Evolutionary conservation across 2,797 vertebrate genomes (phyloP).

Genomic region (Dicrostonyx torquatus): DNA sequence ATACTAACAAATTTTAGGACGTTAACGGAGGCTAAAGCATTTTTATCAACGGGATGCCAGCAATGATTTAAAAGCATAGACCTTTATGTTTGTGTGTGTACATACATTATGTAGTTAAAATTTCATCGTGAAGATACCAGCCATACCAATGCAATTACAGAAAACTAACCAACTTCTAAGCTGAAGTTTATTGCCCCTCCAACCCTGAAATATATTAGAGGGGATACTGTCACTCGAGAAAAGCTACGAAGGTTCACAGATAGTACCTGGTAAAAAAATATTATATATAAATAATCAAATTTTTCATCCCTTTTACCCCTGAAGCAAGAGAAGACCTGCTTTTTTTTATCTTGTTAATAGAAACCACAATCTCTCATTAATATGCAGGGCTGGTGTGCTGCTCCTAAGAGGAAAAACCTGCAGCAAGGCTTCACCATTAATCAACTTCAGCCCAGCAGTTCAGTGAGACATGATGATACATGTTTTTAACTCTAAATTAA

Average conservation of each 20-base stretch:
- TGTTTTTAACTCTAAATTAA: slow-evolving; percentile 99
- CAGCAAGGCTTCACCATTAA: slow-evolving; percentile 99
- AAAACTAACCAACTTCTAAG: slow-evolving; percentile 86
- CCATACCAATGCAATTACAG: slow-evolving; percentile 80
- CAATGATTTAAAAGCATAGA: slow-evolving; percentile 81
- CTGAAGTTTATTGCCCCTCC: slow-evolving; percentile 84
- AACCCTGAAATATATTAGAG: slow-evolving; percentile 81
- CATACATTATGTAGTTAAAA: slow-evolving; percentile 81
- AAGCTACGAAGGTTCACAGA: slow-evolving; percentile 93
- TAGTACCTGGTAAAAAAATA: slow-evolving; percentile 96
- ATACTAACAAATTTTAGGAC: slow-evolving; percentile 80
- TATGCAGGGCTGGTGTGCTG: slow-evolving; percentile 98
- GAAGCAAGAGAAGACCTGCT: slow-evolving; percentile 97
- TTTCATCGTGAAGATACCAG: slow-evolving; percentile 79
- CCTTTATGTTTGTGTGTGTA: slow-evolving; percentile 83
- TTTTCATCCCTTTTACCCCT: slow-evolving; percentile 96
- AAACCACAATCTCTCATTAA: slow-evolving; percentile 99
- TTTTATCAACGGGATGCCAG: slow-evolving; percentile 76
- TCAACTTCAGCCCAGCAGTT: slow-evolving; percentile 99
- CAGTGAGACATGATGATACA: slow-evolving; percentile 99
- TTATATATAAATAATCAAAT: slow-evolving; percentile 99
- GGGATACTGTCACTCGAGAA: slow-evolving; percentile 88
- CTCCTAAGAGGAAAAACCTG: slow-evolving; percentile 97
- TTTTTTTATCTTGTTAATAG: slow-evolving; percentile 99
- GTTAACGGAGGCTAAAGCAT: slow-evolving; percentile 77